Percentiles rank a stretch among this genome's conserved stretches.
Conservation (phyloP, 2,797 vertebrate genomes). For the Emydoidea blandingii region DNA sequence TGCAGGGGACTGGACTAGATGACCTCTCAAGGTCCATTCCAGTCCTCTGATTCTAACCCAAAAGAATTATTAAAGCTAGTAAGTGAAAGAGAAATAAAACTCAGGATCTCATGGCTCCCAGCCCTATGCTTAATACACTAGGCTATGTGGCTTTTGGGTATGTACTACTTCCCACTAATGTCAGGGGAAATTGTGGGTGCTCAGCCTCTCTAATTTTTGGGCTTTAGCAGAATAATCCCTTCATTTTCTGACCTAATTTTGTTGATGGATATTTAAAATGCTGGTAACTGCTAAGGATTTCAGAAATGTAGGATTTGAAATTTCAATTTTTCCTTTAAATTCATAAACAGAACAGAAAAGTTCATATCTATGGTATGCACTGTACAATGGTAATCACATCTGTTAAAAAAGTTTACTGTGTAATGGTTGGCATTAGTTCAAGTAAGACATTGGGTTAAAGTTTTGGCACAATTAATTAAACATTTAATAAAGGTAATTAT, state of each 20-base stretch:
- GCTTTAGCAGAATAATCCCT: constrained; percentile 64
- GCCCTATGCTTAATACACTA: constrained; percentile 18
- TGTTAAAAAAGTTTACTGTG: constrained; percentile 10
- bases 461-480: neutral
- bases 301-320: constrained; percentile 64
- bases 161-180: constrained; percentile 25
- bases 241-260: constrained; percentile 76
- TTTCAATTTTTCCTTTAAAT: constrained; percentile 26
- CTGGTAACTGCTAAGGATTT: constrained; percentile 71
- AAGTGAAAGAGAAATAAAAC: neutral
- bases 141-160: constrained; percentile 36
- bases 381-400: neutral
- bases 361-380: neutral
- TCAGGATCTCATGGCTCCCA: neutral
- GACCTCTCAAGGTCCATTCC: too few species aligned
- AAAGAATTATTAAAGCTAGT: neutral
- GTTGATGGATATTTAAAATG: constrained; percentile 72
- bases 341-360: neutral
- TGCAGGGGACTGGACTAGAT: too few species aligned
- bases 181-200: constrained; percentile 26
- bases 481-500: constrained; percentile 42
- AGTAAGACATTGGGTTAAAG: constrained; percentile 15
- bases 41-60: too few species aligned
- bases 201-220: constrained; percentile 62
- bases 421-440: constrained; percentile 23